Evolutionary conservation across 2,888 invertebrate genomes (phyloP).

Genomic region (Drosophila meridiana): DNA sequence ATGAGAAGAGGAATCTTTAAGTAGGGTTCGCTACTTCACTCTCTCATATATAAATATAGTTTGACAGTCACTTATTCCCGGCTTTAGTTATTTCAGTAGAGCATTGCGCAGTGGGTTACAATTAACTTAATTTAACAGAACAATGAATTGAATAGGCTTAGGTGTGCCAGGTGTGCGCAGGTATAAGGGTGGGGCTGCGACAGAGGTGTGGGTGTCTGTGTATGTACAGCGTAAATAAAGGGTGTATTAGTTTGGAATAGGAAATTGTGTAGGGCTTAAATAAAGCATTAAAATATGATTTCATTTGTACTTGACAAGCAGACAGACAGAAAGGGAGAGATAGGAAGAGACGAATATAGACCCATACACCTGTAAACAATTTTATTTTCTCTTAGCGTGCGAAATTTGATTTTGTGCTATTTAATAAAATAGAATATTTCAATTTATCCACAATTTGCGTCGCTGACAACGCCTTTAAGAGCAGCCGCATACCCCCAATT

Average conservation of each 20-base stretch:
- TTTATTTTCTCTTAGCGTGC: conserved; percentile 29
- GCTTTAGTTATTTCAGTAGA: not conserved
- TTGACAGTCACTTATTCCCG: not conserved
- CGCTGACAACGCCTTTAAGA: conserved; percentile 11
- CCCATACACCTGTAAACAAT: not conserved
- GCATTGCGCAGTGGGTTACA: not conserved
- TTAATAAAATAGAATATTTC: conserved; percentile 74
- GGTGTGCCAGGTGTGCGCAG: conserved; percentile 11
- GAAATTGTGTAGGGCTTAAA: conserved; percentile 11
- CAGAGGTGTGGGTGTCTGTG: not conserved
- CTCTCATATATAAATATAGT: no score
- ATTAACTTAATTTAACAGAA: not conserved
- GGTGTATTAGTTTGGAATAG: not conserved
- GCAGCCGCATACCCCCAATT: not conserved
- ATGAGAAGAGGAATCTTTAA: no score
- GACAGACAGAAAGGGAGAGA: not conserved
- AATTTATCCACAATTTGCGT: conserved; percentile 67
- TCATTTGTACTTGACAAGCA: conserved; percentile 11
- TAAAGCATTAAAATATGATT: conserved; percentile 7
- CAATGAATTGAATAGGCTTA: not conserved
- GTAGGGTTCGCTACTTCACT: no score
- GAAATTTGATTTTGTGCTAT: conserved; percentile 71
- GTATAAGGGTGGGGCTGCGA: not conserved
- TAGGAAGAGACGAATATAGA: not conserved
- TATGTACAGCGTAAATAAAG: not conserved